Evolutionary conservation across 2,113 vertebrate species (phyloP), one percentile per base, ranked within the genome.

Genomic region (Pholis gunnellus): DNA sequence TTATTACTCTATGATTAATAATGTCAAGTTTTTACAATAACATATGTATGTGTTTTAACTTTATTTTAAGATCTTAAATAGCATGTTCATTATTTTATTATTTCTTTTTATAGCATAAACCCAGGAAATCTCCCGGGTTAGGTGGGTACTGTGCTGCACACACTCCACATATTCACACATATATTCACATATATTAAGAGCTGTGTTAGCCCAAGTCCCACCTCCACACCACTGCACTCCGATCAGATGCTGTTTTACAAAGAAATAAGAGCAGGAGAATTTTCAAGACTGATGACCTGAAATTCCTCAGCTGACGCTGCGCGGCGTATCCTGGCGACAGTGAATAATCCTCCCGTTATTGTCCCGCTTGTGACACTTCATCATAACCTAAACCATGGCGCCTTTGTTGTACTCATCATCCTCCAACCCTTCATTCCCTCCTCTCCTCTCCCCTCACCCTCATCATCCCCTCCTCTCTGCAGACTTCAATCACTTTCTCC

Each of bases 401-500:
- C 67, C 81, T 82, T 88, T 89, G 83, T 91, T 89, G 72, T 71
- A 84, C 85, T 90, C 87, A 82, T 90, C 75, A 78, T 42, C 59
- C 65, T 68, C 75, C 77, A 86, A 52, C 73, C 46, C 60, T 81
- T 71, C 74, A 29, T 1, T 73, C 59, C 79, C 78, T 71, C 25
- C 18, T 11, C 67, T 56, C 14, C 71, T 4, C 57, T 78, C 65
- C 72, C 31, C 34, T 9, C 68, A 1, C 15, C 0, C 13, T 10
- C 70, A 5, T 18, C 48, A 5, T 1, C 63, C 75, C 50, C 77
- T 52, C 70, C 57, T 36, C 66, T 75, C 76, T 72, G 73, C 67
- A 89, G 83, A 84, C 84, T 89, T 92, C 88, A 89, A 82, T 91
- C 90, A 88, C 72, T 76, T 66, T 68, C 78, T 68, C 81, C 31